Evolutionary conservation across 2,113 vertebrate genomes (phyloP), one percentile per base, ranked within the genome.

Genomic region (Carlito syrichta): DNA sequence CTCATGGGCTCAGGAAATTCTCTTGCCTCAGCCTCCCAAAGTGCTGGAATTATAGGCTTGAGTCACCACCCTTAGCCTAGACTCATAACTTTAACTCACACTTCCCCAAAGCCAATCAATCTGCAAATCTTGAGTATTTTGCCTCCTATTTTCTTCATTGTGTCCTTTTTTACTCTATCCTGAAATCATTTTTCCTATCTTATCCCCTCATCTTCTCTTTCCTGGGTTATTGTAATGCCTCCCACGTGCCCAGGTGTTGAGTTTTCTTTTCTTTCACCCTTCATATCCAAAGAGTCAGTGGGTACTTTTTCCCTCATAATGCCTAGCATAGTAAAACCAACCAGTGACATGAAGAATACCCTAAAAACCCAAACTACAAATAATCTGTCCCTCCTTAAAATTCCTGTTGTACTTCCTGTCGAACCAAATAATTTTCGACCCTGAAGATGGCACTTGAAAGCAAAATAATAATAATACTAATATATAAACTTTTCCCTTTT

Each of bases 301-400:
- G 13, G n/a, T 68, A 48, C 50, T 25, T 23, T 54, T 56, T 74
- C 56, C 78, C 58, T 73, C 73, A 32, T 17, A 48, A 56, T 5
- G 2, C 17, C 38, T 25, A 7, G 25, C 52, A 56, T 4, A 38
- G 19, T 83, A 73, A 87, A 56, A 17, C 25, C 48, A 56, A 73
- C 30, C 43, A 63, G 27, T 16, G 16, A 27, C 35, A 8, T 35
- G 22, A 91, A 87, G 23, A 86, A 56, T 2, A 43, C 38, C 40
- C 73, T 54, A 32, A 93, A 86, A 93, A 77, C n/a, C 20, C 82
- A 86, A 93, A 73, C n/a, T 27, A 32, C 73, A 96, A 76, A 62
- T 32, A 22, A 48, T 62, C 32, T 58, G 23, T 45, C 8, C n/a
- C 17, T 56, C 48, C 66, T 83, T 71, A 40, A 96, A 83, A 71